Evolutionary conservation across 2,113 vertebrate genomes (phyloP), one percentile per base, ranked within the genome.

Genomic region (Rhynchomys soricoides): DNA sequence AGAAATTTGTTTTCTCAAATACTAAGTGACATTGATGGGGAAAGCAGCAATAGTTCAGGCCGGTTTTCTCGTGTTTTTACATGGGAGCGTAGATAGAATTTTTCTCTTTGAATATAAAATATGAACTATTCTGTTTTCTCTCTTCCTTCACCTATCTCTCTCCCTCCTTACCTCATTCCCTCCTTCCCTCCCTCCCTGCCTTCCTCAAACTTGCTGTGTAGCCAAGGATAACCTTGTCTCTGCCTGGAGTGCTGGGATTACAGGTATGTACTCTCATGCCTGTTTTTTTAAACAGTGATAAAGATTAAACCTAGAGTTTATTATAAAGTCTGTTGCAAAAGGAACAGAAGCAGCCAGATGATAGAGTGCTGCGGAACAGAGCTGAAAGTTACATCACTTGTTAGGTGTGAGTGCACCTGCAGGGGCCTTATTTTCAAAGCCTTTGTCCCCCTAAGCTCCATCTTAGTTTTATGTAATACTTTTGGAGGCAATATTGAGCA

Each of bases 1-100:
- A 91, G 52, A 81, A 31, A 13, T 81, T 78, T 78, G 37, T 78
- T 95, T 97, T 91, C 48, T 62, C 70, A 85, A 93, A 71, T 68
- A 43, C 48, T 24, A 59, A 77, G 24, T 77, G 52, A 89, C 59
- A 48, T 50, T 83, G 64, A 59, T 91, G 62, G 52, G 70, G 70
- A 93, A 90, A 90, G 79, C 11, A 68, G 50, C 59, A 24, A 1
- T 31, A 17, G 3, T 59, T 78, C 43, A 73, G 82, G 55, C 24
- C 77, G 26, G 45, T 43, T 82, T 94, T 71, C 48, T 73, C 37
- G n/a, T 64, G 45, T 88, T 71, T 85, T 52, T 15, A 40, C 29
- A 7, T 86, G 50, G 68, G 29, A 92, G 24, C 90, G n/a, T 40
- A 45, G 57, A 52, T 68, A 31, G 75, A 45, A 43, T 29, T 89